A percentile compares a stretch with the other conserved stretches of the same genome.
Evolutionary conservation across 1,140 invertebrate species (phyloP).

Genomic region (Episyrphus balteatus): DNA sequence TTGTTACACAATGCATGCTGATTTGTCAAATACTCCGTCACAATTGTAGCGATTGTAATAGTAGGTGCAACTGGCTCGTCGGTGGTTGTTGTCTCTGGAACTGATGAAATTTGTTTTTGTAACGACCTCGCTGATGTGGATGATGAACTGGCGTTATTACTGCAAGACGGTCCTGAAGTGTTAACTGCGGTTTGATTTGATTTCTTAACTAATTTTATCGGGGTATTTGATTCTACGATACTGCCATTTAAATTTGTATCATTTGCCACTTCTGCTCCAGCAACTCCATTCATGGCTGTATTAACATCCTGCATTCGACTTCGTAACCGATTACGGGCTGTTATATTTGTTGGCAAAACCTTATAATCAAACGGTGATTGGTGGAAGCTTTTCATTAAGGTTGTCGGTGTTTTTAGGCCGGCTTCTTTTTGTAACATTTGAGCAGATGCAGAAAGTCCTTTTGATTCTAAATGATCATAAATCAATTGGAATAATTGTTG

Average conservation of each 20-base stretch:
- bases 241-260: conserved; percentile 8
- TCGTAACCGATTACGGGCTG: conserved; percentile 21
- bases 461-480: conserved; percentile 69
- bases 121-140: conserved; percentile 41
- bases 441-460: conserved; percentile 65
- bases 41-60: conserved; percentile 74
- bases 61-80: conserved; percentile 10
- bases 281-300: conserved; percentile 19
- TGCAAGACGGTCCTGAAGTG: conserved; percentile 12
- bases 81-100: conserved; percentile 20
- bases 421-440: conserved; percentile 65
- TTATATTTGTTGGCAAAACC: conserved; percentile 11
- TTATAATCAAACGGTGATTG: conserved; percentile 46
- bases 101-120: conserved; percentile 52
- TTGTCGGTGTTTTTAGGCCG: conserved; percentile 40
- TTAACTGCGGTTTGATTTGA: conserved; percentile 14
- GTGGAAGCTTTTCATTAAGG: conserved; percentile 21
- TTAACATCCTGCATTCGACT: conserved; percentile 31
- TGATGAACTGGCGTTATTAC: conserved; percentile 10
- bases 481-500: conserved; percentile 87
- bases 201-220: conserved; percentile 22
- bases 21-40: conserved; percentile 90
- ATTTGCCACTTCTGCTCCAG: not conserved
- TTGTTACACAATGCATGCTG: conserved; percentile 91
- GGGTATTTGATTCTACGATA: conserved; percentile 13